phyloP scores from a whole-genome alignment of 2,113 vertebrate species.

The Typhlomys cinereus region DNA sequence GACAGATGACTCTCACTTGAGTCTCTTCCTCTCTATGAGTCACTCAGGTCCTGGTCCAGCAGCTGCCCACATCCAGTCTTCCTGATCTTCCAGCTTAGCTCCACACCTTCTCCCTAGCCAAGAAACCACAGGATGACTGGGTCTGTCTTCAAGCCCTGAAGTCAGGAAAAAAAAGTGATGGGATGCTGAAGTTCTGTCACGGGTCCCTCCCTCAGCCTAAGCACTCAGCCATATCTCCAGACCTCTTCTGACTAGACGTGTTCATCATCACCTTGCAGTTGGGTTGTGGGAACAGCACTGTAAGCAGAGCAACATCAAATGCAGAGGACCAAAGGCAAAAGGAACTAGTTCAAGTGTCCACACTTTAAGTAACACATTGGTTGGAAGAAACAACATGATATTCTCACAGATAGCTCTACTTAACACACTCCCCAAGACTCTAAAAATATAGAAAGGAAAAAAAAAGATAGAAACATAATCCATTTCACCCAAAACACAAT shows the following conservation, averaged over 20 bases:
- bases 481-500: background rate
- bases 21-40: background rate
- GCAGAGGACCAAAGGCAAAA: background rate
- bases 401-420: background rate
- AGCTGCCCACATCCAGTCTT: accelerated
- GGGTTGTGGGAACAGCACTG: background rate
- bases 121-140: background rate
- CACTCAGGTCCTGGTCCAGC: background rate
- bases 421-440: background rate
- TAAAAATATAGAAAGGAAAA: background rate
- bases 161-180: background rate
- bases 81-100: too few relatives aligned
- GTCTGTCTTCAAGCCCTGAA: background rate
- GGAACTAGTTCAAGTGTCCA: background rate
- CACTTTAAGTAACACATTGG: accelerated
- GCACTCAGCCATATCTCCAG: background rate
- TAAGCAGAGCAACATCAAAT: background rate
- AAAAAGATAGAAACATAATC: background rate
- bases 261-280: background rate
- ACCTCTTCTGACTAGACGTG: background rate
- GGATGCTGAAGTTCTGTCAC: background rate
- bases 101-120: background rate
- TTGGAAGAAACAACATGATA: background rate
- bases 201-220: background rate
- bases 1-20: background rate